These are phyloP conservation scores for Setophaga petechia DNA, from an alignment of 2,113 vertebrate species.

Conservation along the genomic window DNA sequence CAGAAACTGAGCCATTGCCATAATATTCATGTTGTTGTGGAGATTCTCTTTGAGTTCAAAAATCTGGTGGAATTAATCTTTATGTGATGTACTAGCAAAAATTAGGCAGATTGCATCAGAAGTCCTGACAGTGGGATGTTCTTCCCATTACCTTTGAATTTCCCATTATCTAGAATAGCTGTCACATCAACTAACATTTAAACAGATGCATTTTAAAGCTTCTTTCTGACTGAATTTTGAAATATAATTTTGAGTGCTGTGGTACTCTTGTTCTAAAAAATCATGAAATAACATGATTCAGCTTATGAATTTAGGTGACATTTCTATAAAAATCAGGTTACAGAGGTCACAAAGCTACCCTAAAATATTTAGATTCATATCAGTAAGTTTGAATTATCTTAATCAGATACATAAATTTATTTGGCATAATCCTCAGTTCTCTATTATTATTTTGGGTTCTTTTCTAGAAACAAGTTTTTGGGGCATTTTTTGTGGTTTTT, in stretches of 20 bases:
- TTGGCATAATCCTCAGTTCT: neutral
- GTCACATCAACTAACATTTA: neutral
- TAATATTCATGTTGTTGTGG: neutral
- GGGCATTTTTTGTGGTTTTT: fast-evolving
- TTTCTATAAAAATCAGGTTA: neutral
- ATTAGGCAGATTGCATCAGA: neutral
- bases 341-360: neutral
- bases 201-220: neutral
- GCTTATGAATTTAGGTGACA: neutral
- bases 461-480: neutral
- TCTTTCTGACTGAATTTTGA: neutral
- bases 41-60: neutral
- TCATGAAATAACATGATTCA: neutral
- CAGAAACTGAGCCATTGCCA: neutral
- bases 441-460: neutral
- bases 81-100: neutral
- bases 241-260: neutral
- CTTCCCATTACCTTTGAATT: neutral
- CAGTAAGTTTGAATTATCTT: neutral
- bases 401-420: neutral
- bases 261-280: neutral
- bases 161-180: neutral
- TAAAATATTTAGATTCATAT: neutral
- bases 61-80: neutral
- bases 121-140: neutral